Percentiles rank a stretch among this genome's conserved stretches.
These are phyloP conservation scores for Taenioides sp. DNA, from an alignment of 2,797 vertebrate species.

Conservation along the genomic window DNA sequence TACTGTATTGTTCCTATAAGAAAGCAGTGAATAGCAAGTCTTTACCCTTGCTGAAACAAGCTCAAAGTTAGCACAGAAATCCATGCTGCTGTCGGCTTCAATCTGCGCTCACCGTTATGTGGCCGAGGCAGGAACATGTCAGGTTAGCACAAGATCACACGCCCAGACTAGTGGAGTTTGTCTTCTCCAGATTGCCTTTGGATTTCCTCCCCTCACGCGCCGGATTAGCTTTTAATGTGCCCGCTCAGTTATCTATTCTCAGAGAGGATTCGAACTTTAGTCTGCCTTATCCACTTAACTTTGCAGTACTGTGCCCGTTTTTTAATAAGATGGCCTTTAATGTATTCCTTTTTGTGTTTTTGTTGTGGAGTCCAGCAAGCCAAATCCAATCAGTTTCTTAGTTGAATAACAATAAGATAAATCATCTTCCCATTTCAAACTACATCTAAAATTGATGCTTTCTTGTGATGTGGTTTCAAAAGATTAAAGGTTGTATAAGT, in stretches of 20 bases:
- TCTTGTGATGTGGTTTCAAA: not conserved
- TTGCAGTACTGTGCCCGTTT: not conserved
- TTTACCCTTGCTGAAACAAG: not conserved
- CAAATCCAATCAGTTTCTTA: constrained; percentile 1
- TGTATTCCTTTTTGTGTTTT: not conserved
- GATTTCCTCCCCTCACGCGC: not conserved
- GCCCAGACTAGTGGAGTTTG: not conserved
- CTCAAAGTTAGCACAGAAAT: not conserved
- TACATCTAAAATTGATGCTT: not conserved
- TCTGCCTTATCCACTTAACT: not conserved
- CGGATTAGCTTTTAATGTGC: not conserved
- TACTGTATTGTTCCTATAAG: not conserved
- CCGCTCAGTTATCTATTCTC: not conserved
- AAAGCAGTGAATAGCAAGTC: not conserved
- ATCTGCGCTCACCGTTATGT: constrained; percentile 8
- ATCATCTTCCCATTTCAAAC: constrained; percentile 1
- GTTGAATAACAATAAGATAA: not conserved
- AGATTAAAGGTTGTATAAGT: not conserved
- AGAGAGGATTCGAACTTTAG: constrained; percentile 2
- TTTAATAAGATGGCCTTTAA: constrained; percentile 2
- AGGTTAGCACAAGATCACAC: constrained; percentile 11
- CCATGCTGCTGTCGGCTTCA: constrained; percentile 10
- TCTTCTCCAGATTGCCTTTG: not conserved
- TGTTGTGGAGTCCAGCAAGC: constrained; percentile 3
- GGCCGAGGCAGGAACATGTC: not conserved